These are phyloP conservation scores for Brenthis ino DNA, from an alignment of 2,888 invertebrate genomes.

Conservation along the genomic window DNA sequence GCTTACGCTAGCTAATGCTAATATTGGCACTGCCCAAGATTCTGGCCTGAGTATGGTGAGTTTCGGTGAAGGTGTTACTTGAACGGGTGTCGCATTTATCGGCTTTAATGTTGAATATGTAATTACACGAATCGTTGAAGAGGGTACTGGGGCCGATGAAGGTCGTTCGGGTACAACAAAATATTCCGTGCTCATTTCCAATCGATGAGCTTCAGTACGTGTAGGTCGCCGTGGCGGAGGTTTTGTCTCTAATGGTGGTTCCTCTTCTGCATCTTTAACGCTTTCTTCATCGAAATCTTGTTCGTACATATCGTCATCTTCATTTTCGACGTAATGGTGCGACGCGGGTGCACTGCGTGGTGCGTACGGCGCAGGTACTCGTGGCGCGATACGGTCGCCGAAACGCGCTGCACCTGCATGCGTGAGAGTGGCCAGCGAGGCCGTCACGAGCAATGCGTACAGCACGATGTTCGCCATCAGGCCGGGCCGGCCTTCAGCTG, in stretches of 20 bases:
- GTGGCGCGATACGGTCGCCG: constrained; percentile 71
- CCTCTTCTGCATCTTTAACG: constrained; percentile 52
- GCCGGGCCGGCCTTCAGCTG: constrained; percentile 71
- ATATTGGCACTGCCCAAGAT: constrained; percentile 94
- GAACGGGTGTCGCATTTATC: constrained; percentile 50
- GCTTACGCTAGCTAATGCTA: constrained; percentile 91
- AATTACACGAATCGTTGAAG: constrained; percentile 61
- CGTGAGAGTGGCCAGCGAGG: constrained; percentile 60
- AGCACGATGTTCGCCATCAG: constrained; percentile 65
- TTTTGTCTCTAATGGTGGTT: constrained; percentile 52
- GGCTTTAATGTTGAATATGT: constrained; percentile 54
- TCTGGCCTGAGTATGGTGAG: constrained; percentile 84
- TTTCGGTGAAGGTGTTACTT: constrained; percentile 50
- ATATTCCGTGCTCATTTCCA: constrained; percentile 93
- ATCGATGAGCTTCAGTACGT: constrained; percentile 78
- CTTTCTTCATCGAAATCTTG: constrained; percentile 63
- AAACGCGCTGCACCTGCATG: constrained; percentile 63
- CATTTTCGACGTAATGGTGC: constrained; percentile 55
- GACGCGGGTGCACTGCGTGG: constrained; percentile 61
- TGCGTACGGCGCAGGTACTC: constrained; percentile 68
- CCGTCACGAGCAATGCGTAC: constrained; percentile 63
- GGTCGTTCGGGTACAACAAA: constrained; percentile 87
- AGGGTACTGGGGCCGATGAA: constrained; percentile 55
- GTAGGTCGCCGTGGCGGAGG: constrained; percentile 64
- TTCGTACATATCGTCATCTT: constrained; percentile 64